Base-by-base conservation (phyloP, 2,113 vertebrate species). In the Pycnonotus jocosus region DNA sequence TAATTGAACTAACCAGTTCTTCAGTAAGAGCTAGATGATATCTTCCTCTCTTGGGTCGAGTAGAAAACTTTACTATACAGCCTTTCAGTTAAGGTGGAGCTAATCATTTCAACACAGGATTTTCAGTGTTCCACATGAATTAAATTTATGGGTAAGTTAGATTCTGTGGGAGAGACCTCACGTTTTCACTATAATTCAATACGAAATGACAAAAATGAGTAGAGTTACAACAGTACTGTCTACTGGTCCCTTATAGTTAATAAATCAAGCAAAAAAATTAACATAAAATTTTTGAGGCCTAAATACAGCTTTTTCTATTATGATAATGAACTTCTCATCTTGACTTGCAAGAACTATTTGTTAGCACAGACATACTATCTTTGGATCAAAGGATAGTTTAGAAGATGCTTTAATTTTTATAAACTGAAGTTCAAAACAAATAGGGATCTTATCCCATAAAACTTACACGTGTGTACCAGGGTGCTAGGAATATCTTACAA, bases 1-100 rank as follows among this genome's bases (percentile, higher is more conserved):
- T 80, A 80, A 86, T 94, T 80, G 81, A 91, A 65, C 62, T 88
- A 95, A 92, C 24, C 54, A 82, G 71, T 65, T 95, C 58, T 78
- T 80, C 54, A 85, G 1, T 70, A 64, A 92, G 51, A 73, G 62
- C 17, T 86, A 80, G 87, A 92, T 95, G 38, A 3, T 88, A 96
- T 66, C 79, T 93, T 80, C 42, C 24, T 77, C 54, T 40, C 51
- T 80, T 83, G 38, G 45, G 78, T 93, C 2, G 9, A 51, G 65
- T 19, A 64, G n/a, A 71, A 68, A 54, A 35, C 44, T 77, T 86
- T 12, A 48, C 24, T 71, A 1, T 40, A 4, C 23, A 57, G 40
- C 28, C 44, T 70, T 88, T 68, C 40, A 85, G n/a, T 40, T 64
- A 79, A 86, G 13, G 35, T 53, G 38, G 64, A 82, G 20, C 14